Evolutionary conservation across 2,888 invertebrate species (phyloP), one percentile per base, ranked within the genome.

Genomic region (Sinodicranocentrus sp.): DNA sequence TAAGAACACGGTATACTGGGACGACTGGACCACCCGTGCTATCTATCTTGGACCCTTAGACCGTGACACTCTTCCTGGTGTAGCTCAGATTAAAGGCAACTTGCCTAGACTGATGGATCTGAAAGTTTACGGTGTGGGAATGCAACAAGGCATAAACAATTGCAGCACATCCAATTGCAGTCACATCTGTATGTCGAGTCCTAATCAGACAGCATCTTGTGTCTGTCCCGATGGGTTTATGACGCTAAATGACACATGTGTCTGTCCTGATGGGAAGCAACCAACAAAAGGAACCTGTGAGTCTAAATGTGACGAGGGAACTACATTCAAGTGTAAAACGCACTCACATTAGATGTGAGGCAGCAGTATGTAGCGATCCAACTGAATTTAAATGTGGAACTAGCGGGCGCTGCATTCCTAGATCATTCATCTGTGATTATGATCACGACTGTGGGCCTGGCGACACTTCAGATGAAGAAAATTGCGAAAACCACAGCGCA

Each of bases 1-100:
- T 89, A 97, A 97, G 90, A 94, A 95, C 89, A 93, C 93, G 88
- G 93, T 97, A 92, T 97, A 95, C 89, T 97, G 97, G 97, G 95
- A 97, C 89, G 97, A 97, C 90, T 96, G 96, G 96, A 94, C 94
- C 88, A 93, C 93, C 67, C 94, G 94, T 82, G 93, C 94, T 26
- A 94, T 97, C 76, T 95, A 95, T n/a, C n/a, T n/a, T 89, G 92
- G 94, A 3, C 95, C 95, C n/a, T n/a, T n/a, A n/a, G n/a, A n/a
- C n/a, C 72, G n/a, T 0, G 68, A 75, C 8, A 67, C 93, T 28
- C n/a, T n/a, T n/a, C n/a, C n/a, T n/a, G n/a, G n/a, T n/a, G 92
- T 94, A 15, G 90, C 92, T 13, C 92, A 92, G 0, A 92, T 95
- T 0, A 92, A 93, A 84, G 91, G 93, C 73, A 93, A 94, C 21